phyloP scores from a whole-genome alignment of 2,797 vertebrate species.

The Siniperca obscura region DNA sequence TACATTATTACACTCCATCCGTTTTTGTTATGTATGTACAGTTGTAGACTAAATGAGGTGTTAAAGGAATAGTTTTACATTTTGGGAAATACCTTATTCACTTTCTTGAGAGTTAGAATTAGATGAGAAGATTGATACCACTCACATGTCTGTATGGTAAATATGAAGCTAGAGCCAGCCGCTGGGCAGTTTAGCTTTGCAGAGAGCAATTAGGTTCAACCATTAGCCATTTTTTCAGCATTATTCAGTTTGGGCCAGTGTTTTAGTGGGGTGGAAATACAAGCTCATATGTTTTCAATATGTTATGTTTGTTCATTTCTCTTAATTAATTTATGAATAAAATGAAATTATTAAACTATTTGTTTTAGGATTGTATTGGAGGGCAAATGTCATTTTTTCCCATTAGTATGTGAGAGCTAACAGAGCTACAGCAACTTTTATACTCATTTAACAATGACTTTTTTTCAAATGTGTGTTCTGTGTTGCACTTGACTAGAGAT shows the following conservation, averaged over 20 bases:
- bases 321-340: too few species aligned
- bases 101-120: not conserved
- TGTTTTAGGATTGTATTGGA: not conserved
- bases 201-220: too few species aligned
- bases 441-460: not conserved
- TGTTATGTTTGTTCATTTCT: too few species aligned
- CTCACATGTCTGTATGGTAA: not conserved
- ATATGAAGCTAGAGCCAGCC: too few species aligned
- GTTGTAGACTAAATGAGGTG: not conserved
- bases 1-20: not conserved
- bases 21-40: not conserved
- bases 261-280: too few species aligned
- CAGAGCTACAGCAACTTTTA: not conserved
- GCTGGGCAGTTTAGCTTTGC: too few species aligned
- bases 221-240: too few species aligned
- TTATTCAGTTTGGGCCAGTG: too few species aligned
- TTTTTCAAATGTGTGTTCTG: not conserved
- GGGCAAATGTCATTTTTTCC: too few species aligned
- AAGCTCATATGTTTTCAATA: too few species aligned
- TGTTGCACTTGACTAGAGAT: not conserved
- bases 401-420: too few species aligned
- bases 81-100: too few species aligned
- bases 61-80: not conserved
- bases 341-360: not conserved
- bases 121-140: not conserved